Base-by-base conservation (phyloP, 2,888 invertebrate species). In the Pachycephus smyrnensis region DNA sequence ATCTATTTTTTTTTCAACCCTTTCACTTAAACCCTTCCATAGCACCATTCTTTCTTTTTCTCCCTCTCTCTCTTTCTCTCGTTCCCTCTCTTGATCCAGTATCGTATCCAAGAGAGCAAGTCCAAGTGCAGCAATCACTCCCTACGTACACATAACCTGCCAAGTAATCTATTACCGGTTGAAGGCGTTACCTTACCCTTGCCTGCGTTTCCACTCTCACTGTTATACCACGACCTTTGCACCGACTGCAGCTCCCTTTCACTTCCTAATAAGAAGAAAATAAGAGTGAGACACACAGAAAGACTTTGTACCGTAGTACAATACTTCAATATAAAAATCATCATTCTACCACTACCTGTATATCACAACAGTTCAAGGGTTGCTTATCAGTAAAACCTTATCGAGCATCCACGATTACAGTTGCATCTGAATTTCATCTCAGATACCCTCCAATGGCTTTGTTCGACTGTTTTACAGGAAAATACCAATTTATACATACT, bases 81-180 rank as follows among this genome's bases (percentile, higher is more conserved):
- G 31, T 75, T 79, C 68, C 68, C 76, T 79, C 78, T 79, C 80
- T 73, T 71, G 35, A 78, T 74, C 71, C 71, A 15, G 31, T 32
- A 32, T 32, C 31, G 71, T 9, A 71, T 32, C 23, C 32, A 12
- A 32, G 31, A 32, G 12, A 30, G 71, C 71, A 12, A 30, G 31
- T 71, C 71, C 71, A 71, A 71, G 71, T 71, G 71, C 71, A 71
- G 31, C 15, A 32, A 71, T 71, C 71, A 71, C 71, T 71, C 71
- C 71, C 32, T 31, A 71, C 71, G 31, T 30, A 71, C 31, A 32
- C 71, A 32, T 32, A 32, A 71, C 71, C 71, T 71, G 12, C 71
- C 71, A 32, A 30, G 31, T 71, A 73, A 81, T 80, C 76, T 79
- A 74, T 73, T 69, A 74, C 69, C 71, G 78, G 32, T 55, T 33